phyloP scores from a whole-genome alignment of 2,113 vertebrate genomes.

The Eira barbara region DNA sequence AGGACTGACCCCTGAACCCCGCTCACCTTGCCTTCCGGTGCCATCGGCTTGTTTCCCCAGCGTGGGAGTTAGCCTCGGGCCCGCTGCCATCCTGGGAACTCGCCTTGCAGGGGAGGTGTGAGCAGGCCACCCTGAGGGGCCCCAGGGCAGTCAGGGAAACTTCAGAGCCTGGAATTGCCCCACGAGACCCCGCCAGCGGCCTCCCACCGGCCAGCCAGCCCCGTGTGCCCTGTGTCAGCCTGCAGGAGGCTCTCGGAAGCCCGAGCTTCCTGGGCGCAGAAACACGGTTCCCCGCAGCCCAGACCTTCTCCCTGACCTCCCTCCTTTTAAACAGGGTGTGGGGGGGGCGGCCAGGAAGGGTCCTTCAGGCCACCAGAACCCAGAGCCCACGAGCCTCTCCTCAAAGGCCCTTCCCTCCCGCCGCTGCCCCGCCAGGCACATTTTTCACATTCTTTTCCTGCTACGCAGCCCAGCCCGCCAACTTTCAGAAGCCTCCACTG shows the following conservation, averaged over 20 bases:
- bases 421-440: neutral
- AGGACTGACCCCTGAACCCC: neutral
- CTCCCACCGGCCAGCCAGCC: neutral
- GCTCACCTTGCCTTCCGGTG: neutral
- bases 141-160: neutral
- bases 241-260: neutral
- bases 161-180: rapidly evolving
- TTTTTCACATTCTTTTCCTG: slow-evolving; percentile 26
- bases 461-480: neutral
- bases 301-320: neutral
- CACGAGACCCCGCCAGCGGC: neutral
- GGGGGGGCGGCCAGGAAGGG: rapidly evolving
- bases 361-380: neutral
- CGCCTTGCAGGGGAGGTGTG: neutral
- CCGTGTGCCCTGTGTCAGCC: neutral
- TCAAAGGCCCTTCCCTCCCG: neutral
- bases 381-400: neutral
- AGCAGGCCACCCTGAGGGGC: neutral
- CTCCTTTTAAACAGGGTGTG: neutral
- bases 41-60: neutral
- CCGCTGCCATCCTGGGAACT: neutral
- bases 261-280: rapidly evolving
- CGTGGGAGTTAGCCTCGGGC: too few relatives aligned
- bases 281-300: neutral
- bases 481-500: neutral